Evolutionary conservation across 2,797 vertebrate genomes (phyloP).

Genomic region (Cercopithecus neglectus): DNA sequence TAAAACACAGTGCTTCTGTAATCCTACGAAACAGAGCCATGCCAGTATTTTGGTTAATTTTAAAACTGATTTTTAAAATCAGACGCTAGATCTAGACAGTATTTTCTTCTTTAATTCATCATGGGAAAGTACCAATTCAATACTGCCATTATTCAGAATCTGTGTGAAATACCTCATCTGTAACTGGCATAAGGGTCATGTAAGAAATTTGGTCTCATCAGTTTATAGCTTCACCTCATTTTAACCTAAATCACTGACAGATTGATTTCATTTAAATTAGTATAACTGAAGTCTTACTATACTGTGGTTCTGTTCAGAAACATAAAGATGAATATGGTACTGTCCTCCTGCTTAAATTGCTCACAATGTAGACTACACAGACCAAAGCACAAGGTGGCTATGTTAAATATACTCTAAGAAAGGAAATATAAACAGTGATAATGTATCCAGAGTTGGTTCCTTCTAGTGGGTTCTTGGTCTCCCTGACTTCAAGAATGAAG

Average conservation of each 20-base stretch:
- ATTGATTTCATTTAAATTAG: neutral
- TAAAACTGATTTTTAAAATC: neutral
- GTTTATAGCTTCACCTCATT: slow-evolving; percentile 1
- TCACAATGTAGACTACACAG: neutral
- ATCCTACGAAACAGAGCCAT: neutral
- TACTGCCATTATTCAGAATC: neutral
- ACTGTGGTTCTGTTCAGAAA: neutral
- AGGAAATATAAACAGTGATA: neutral
- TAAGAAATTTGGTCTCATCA: neutral
- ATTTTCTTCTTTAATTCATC: neutral
- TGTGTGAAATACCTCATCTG: neutral
- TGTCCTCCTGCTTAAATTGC: neutral
- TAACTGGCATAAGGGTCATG: neutral
- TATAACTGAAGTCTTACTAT: neutral
- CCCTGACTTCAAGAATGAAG: no score
- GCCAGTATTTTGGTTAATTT: neutral
- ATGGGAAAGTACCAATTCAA: neutral
- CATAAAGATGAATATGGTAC: neutral
- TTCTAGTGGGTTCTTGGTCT: no score
- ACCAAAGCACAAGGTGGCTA: neutral
- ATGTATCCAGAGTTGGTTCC: no score
- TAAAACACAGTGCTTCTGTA: neutral
- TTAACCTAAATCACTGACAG: neutral
- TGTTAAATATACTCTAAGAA: neutral
- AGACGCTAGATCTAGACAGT: neutral